Conservation (phyloP, 2,113 vertebrate genomes). For the Otis tarda region DNA sequence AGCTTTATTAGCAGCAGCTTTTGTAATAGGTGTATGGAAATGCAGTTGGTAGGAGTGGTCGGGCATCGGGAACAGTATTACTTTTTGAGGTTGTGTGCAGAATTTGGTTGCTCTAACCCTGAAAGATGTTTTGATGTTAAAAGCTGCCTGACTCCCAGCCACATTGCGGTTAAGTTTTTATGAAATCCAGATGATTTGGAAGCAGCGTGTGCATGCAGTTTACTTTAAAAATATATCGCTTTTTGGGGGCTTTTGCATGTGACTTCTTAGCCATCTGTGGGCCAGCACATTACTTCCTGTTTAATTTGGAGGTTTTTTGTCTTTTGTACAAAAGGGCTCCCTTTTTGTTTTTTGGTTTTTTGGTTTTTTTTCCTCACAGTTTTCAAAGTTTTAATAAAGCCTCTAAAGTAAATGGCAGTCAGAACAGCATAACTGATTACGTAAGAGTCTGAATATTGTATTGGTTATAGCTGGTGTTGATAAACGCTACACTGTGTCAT, state of each 20-base stretch:
- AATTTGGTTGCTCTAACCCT: slow-evolving; percentile 48
- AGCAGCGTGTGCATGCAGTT: slow-evolving; percentile 50
- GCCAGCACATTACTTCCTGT: slow-evolving; percentile 71
- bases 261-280: slow-evolving; percentile 65
- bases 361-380: slow-evolving; percentile 45
- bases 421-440: slow-evolving; percentile 65
- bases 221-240: slow-evolving; percentile 63
- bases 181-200: slow-evolving; percentile 79
- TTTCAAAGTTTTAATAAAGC: slow-evolving; percentile 65
- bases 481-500: slow-evolving; percentile 59
- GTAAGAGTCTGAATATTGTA: slow-evolving; percentile 70
- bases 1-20: background rate
- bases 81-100: slow-evolving; percentile 36
- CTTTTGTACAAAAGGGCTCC: slow-evolving; percentile 37
- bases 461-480: slow-evolving; percentile 65
- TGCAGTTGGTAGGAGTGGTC: background rate
- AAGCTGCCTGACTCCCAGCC: slow-evolving; percentile 62
- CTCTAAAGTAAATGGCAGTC: slow-evolving; percentile 63
- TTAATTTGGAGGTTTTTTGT: slow-evolving; percentile 69
- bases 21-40: background rate
- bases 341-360: slow-evolving; percentile 15
- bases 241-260: slow-evolving; percentile 32
- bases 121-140: slow-evolving; percentile 65
- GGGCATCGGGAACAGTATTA: background rate
- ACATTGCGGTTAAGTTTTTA: slow-evolving; percentile 69